Evolutionary conservation across 2,888 invertebrate species (phyloP).

Genomic region (Drosophila antonietae): DNA sequence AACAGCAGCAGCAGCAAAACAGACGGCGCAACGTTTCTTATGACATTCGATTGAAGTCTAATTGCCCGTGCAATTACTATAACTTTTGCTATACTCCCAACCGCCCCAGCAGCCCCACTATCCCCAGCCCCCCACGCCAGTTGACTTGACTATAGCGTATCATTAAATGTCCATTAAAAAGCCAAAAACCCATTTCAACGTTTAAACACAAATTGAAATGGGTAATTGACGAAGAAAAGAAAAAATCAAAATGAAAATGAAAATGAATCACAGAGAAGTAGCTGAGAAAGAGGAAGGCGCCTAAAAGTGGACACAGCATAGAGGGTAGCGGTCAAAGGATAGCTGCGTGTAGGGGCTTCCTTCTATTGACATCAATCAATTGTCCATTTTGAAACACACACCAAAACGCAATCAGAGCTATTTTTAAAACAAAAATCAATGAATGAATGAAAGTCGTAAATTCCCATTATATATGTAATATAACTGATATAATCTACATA

Average conservation of each 20-base stretch:
- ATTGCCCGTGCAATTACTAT: constrained; percentile 56
- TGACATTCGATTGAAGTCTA: constrained; percentile 66
- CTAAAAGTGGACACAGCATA: too few relatives aligned
- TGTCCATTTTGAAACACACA: constrained; percentile 40
- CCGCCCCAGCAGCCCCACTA: not conserved
- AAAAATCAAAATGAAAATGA: not conserved
- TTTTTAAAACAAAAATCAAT: constrained; percentile 1
- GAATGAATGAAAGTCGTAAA: not conserved
- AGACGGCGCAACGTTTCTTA: constrained; percentile 27
- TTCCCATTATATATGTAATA: too few relatives aligned
- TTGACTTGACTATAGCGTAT: constrained; percentile 21
- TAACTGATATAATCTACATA: too few relatives aligned
- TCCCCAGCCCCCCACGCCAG: not conserved
- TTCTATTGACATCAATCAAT: constrained; percentile 53
- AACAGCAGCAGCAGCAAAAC: not conserved
- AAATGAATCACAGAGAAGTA: too few relatives aligned
- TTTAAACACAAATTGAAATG: constrained; percentile 25
- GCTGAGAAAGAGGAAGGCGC: not conserved
- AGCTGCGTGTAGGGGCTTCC: not conserved
- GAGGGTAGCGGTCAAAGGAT: not conserved
- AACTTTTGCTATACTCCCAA: constrained; percentile 10
- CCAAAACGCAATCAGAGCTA: constrained; percentile 6
- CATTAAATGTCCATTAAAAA: constrained; percentile 58
- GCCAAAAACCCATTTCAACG: constrained; percentile 6
- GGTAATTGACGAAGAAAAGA: constrained; percentile 4